phyloP scores from a whole-genome alignment of 2,888 invertebrate species.

The Tanypteryx hageni region DNA sequence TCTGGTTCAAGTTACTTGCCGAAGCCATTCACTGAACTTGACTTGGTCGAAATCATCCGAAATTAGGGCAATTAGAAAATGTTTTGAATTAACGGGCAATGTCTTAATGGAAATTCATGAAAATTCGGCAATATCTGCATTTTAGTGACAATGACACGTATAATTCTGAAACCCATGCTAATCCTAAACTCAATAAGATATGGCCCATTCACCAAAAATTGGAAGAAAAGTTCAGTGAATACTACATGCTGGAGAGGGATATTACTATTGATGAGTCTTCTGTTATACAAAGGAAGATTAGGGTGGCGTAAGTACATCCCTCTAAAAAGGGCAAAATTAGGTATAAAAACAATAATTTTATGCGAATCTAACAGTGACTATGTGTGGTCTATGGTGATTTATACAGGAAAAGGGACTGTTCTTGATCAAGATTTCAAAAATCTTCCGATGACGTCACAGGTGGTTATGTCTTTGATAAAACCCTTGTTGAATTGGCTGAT shows the following conservation, averaged over 20 bases:
- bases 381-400: background rate
- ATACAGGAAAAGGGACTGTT: too few species aligned
- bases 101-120: too few species aligned
- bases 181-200: too few species aligned
- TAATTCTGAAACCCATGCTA: too few species aligned
- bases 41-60: too few species aligned
- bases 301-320: constrained; percentile 70
- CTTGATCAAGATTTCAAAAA: constrained; percentile 67
- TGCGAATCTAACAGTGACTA: background rate
- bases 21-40: too few species aligned
- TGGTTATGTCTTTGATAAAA: constrained; percentile 69
- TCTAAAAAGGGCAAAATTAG: constrained; percentile 71
- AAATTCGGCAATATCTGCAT: too few species aligned
- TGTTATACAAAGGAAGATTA: constrained; percentile 71
- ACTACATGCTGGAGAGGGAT: constrained; percentile 68
- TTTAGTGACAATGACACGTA: too few species aligned
- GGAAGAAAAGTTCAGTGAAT: constrained; percentile 67
- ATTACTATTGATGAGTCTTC: constrained; percentile 70
- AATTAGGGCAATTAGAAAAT: too few species aligned
- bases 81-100: too few species aligned
- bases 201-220: constrained; percentile 68
- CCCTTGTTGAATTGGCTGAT: constrained; percentile 63
- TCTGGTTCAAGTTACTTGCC: too few species aligned
- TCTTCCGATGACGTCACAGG: constrained; percentile 68
- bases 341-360: constrained; percentile 70